Evolutionary conservation across 2,797 vertebrate species (phyloP).

Genomic region (Emys orbicularis): DNA sequence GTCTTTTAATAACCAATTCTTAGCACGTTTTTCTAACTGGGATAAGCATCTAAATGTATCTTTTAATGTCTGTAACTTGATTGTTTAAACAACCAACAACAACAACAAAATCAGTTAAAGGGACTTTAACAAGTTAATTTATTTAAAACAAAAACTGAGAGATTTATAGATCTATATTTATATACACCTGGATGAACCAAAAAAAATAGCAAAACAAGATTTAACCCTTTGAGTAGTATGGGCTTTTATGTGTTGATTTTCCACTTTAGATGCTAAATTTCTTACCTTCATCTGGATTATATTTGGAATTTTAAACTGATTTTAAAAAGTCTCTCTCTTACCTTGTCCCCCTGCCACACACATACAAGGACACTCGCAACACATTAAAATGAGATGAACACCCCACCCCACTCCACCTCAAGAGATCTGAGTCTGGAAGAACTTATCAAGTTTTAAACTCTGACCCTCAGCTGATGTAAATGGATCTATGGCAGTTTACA

Average conservation of each 20-base stretch:
- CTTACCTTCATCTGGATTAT: not conserved
- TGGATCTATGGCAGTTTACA: not conserved
- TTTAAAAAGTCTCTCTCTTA: not conserved
- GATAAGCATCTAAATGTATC: slow-evolving; percentile 17
- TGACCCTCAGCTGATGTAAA: not conserved
- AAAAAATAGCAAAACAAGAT: slow-evolving; percentile 65
- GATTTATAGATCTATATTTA: not conserved
- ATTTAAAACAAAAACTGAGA: not conserved
- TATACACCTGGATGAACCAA: not conserved
- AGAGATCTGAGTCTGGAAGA: slow-evolving; percentile 59
- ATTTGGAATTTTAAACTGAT: not conserved
- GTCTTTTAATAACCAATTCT: not conserved
- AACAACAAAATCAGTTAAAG: slow-evolving; percentile 61
- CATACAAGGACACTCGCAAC: not conserved
- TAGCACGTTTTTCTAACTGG: slow-evolving; percentile 8
- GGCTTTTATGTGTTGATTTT: not conserved
- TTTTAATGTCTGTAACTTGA: slow-evolving; percentile 24
- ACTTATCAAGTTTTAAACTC: slow-evolving; percentile 10
- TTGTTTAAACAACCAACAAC: slow-evolving; percentile 59
- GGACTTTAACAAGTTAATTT: slow-evolving; percentile 53
- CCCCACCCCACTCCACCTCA: not conserved
- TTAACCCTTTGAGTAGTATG: slow-evolving; percentile 90
- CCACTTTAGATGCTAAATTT: not conserved
- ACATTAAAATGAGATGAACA: not conserved
- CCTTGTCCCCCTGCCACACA: not conserved